These are phyloP conservation scores for Tetragonula clypearis DNA, from an alignment of 1,140 invertebrate species.

Conservation along the genomic window DNA sequence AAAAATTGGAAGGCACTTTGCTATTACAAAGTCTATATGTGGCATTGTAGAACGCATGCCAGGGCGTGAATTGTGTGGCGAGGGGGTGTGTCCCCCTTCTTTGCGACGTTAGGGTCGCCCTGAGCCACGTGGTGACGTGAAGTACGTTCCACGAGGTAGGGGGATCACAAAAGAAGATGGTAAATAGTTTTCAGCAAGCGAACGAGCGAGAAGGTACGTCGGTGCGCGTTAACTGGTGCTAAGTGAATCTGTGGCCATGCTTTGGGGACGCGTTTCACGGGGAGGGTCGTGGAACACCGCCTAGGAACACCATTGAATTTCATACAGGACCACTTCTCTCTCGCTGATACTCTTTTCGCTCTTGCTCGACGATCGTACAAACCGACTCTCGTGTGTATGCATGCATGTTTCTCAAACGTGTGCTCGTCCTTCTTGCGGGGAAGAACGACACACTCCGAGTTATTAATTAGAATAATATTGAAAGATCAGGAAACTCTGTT, in stretches of 20 bases:
- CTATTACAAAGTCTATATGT: constrained; percentile 58
- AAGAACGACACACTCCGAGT: no score
- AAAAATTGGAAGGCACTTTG: constrained; percentile 65
- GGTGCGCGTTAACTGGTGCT: constrained; percentile 69
- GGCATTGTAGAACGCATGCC: constrained; percentile 59
- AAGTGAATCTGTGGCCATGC: constrained; percentile 75
- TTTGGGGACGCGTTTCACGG: constrained; percentile 61
- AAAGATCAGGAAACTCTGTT: no score
- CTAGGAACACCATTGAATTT: constrained; percentile 62
- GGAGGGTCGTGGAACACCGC: constrained; percentile 63
- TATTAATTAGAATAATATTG: no score
- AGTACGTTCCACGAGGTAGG: constrained; percentile 46
- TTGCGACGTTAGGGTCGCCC: constrained; percentile 62
- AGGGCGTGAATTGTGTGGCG: constrained; percentile 65
- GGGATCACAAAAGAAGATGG: constrained; percentile 36
- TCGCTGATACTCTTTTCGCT: constrained; percentile 37
- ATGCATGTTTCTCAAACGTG: no score
- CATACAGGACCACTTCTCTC: constrained; percentile 56
- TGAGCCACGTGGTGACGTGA: constrained; percentile 64
- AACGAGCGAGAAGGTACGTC: constrained; percentile 23
- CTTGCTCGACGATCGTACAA: constrained; percentile 21
- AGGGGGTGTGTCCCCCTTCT: constrained; percentile 65
- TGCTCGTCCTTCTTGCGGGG: no score
- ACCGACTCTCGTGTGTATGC: background rate
- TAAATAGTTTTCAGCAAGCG: constrained; percentile 49